Evolutionary conservation across 2,888 invertebrate species (phyloP), one percentile per base, ranked within the genome.

Genomic region (Thereva nobilitata): DNA sequence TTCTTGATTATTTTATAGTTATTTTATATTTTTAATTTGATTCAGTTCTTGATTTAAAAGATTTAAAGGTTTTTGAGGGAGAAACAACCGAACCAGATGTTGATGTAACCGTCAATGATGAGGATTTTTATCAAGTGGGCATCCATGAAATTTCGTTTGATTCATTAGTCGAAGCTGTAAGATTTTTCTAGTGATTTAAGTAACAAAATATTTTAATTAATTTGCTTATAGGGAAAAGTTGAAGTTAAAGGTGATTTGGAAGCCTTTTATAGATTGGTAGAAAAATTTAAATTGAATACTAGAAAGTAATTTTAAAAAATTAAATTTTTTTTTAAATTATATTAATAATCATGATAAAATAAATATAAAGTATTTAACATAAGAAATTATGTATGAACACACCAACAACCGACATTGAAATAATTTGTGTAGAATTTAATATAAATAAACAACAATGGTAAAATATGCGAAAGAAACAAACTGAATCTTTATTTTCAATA

Each of bases 41-140:
- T 44, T 44, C 70, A 79, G 79, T 79, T 68, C 77, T 79, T 69
- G 80, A 79, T 76, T 78, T 80, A 71, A 80, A 80, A 76, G 77
- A 77, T 45, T 66, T 79, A 69, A 78, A 79, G 66, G 77, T 79
- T 59, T 79, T 77, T 66, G 79, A 79, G 55, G 79, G 79, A 35
- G 75, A 72, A 41, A 72, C 73, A 1, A 38, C 70, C 0, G 66
- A 64, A 53, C 72, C 76, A 1, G 79, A 78, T 68, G 78, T 73
- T 3, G 76, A 75, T 57, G 73, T 79, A 4, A 79, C 77, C 7
- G 73, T 79, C 50, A 71, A 73, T 4, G 79, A 79, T 71, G 79
- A 79, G 41, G 76, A 80, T 55, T 79, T 79, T 65, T 79, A 74
- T 71, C 63, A 74, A 71, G 74, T 80, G 42, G 80, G 80, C 53